These are phyloP conservation scores for Philotrypesis tridentata DNA, from an alignment of 1,140 invertebrate genomes.

Conservation along the genomic window DNA sequence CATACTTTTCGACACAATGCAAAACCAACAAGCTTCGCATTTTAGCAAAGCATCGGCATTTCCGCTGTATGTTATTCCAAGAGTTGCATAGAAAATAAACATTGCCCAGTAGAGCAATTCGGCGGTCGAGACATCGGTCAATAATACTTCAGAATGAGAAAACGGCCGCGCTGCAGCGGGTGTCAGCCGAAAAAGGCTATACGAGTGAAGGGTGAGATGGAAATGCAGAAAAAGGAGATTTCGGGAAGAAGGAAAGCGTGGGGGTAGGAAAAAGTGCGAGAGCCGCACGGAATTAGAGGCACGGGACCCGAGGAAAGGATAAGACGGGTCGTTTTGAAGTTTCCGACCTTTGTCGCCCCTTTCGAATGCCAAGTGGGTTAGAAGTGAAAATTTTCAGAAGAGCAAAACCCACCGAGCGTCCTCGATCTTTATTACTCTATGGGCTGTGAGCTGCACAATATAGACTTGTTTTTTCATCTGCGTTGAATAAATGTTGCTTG, in stretches of 20 bases:
- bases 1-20: too few relatives aligned
- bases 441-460: too few relatives aligned
- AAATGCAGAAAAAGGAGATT: constrained; percentile 14
- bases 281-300: constrained; percentile 12
- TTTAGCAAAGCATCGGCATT: neutral
- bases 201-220: constrained; percentile 7
- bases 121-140: neutral
- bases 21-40: neutral
- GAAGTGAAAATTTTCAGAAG: constrained; percentile 4
- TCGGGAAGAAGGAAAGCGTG: constrained; percentile 1
- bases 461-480: too few relatives aligned
- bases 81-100: constrained; percentile 6
- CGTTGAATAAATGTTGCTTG: too few relatives aligned
- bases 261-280: constrained; percentile 14
- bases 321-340: constrained; percentile 20
- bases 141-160: neutral
- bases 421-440: neutral
- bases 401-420: neutral
- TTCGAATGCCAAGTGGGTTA: constrained; percentile 3
- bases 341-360: constrained; percentile 19
- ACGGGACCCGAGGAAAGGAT: neutral
- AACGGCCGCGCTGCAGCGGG: too few relatives aligned
- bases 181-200: constrained; percentile 3
- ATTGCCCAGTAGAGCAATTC: constrained; percentile 8
- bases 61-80: constrained; percentile 1